Conservation (phyloP, 2,888 invertebrate genomes). For the Zygothrica quintamaculata region DNA sequence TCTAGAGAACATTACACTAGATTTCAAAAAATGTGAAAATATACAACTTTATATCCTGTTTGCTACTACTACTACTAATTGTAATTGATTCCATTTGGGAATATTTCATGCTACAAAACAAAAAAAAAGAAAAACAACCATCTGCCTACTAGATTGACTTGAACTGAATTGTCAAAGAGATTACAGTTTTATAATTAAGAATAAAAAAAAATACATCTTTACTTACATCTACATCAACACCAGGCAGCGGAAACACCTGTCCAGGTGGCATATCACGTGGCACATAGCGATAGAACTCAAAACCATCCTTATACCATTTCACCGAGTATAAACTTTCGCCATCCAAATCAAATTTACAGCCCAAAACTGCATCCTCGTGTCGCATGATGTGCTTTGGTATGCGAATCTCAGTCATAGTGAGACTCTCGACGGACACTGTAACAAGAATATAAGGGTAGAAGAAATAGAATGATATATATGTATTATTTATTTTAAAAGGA, state of each 20-base stretch:
- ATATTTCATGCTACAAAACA: too few relatives aligned
- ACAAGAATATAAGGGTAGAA: constrained; percentile 29
- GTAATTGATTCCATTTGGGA: constrained; percentile 40
- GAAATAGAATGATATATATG: neutral
- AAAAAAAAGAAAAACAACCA: neutral
- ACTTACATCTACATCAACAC: constrained; percentile 94
- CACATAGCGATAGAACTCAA: constrained; percentile 94
- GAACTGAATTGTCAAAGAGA: neutral
- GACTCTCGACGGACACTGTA: constrained; percentile 85
- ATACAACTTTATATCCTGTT: constrained; percentile 18
- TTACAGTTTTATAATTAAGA: too few relatives aligned
- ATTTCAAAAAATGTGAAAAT: constrained; percentile 35
- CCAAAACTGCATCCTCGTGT: constrained; percentile 90
- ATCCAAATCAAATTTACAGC: constrained; percentile 93
- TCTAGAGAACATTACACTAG: constrained; percentile 44
- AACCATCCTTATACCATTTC: constrained; percentile 96
- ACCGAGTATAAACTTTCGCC: constrained; percentile 93
- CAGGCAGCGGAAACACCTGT: constrained; percentile 91
- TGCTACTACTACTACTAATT: constrained; percentile 16
- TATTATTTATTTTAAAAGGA: constrained; percentile 35
- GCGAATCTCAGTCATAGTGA: constrained; percentile 91
- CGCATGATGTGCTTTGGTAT: constrained; percentile 93
- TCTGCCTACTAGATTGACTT: constrained; percentile 35
- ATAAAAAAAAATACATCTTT: too few relatives aligned
- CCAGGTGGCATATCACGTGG: constrained; percentile 92